A percentile compares a stretch with the other conserved stretches of the same genome.
These are phyloP conservation scores for Gymnodraco acuticeps DNA, from an alignment of 2,797 vertebrate species.

Conservation along the genomic window DNA sequence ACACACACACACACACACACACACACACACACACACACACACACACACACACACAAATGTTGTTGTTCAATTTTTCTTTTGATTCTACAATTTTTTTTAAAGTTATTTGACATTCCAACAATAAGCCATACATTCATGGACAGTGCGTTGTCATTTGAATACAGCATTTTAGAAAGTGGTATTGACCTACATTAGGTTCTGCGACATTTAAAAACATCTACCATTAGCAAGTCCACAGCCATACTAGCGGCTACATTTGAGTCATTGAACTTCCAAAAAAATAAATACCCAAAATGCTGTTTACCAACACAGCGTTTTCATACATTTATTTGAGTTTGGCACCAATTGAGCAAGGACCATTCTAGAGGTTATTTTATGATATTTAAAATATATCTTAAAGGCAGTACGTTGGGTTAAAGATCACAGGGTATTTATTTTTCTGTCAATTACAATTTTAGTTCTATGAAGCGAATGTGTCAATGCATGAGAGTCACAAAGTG, in stretches of 20 bases:
- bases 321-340: neutral
- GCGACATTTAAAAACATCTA: constrained; percentile 32
- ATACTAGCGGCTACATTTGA: constrained; percentile 17
- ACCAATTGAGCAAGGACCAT: neutral
- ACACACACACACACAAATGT: constrained; percentile 17
- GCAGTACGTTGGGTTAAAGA: neutral
- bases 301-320: neutral
- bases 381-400: neutral
- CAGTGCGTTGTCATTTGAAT: constrained; percentile 38
- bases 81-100: constrained; percentile 58
- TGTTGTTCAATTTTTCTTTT: neutral
- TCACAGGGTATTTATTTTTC: neutral
- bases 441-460: neutral
- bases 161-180: constrained; percentile 23
- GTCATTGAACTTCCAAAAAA: constrained; percentile 14
- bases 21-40: too few species aligned
- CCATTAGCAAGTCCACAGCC: constrained; percentile 5
- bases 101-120: constrained; percentile 77
- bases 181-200: constrained; percentile 59
- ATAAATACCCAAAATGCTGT: constrained; percentile 2
- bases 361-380: neutral
- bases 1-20: too few species aligned
- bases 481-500: constrained; percentile 4
- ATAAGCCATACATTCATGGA: constrained; percentile 76
- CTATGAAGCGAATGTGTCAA: neutral